These are phyloP conservation scores for Rhynchopsitta pachyrhyncha DNA, from an alignment of 2,113 vertebrate species.

Conservation along the genomic window DNA sequence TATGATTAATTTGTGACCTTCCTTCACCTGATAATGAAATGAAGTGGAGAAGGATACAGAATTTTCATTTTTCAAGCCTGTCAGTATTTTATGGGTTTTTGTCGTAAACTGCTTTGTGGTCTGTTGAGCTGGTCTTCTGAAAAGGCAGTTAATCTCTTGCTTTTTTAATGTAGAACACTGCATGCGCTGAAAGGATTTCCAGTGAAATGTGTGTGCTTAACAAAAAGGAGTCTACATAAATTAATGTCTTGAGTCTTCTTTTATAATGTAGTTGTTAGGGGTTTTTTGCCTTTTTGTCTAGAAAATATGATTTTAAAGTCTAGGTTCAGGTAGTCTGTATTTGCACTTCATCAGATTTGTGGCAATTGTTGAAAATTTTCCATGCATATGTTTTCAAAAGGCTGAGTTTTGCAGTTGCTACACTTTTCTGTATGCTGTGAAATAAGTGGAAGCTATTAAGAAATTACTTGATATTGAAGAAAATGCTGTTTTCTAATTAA, in stretches of 20 bases:
- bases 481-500: background rate
- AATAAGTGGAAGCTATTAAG: background rate
- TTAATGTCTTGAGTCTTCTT: background rate
- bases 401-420: background rate
- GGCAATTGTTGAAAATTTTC: background rate
- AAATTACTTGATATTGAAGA: background rate
- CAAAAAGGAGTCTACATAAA: background rate
- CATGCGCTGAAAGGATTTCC: background rate
- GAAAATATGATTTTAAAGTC: background rate
- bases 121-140: background rate
- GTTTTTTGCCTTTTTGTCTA: background rate
- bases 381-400: background rate
- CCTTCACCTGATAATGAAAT: conserved; percentile 24
- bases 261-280: background rate
- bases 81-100: conserved; percentile 15
- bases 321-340: background rate
- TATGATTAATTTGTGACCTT: conserved; percentile 73
- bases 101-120: conserved; percentile 6
- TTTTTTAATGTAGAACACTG: background rate
- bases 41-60: conserved; percentile 13
- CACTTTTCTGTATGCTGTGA: background rate
- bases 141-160: conserved; percentile 3
- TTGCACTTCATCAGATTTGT: background rate
- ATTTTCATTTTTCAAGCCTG: conserved; percentile 41
- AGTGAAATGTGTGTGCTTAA: background rate